Conservation (phyloP, 2,888 invertebrate species). For the Meliscaeva auricollis region DNA sequence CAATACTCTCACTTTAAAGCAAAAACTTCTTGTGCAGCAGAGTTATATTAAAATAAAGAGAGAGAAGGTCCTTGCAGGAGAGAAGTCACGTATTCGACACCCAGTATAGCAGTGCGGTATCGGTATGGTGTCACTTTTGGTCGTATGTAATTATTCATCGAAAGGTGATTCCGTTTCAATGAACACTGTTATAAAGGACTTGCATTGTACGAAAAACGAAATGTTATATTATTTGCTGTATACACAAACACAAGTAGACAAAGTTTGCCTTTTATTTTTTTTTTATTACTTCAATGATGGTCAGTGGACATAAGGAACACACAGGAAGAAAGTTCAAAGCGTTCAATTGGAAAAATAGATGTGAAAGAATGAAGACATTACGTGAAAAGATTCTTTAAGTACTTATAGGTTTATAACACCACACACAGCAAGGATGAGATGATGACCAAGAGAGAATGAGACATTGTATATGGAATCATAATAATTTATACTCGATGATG, state of each 20-base stretch:
- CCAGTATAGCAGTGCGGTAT: background rate
- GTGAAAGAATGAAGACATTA: conserved; percentile 64
- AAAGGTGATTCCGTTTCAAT: conserved; percentile 75
- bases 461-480: conserved; percentile 46
- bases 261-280: background rate
- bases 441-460: conserved; percentile 11
- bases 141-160: conserved; percentile 72
- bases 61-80: no score
- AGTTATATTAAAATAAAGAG: no score
- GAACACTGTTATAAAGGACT: conserved; percentile 64
- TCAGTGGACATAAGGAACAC: conserved; percentile 13
- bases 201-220: conserved; percentile 36
- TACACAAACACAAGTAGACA: background rate
- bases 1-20: conserved; percentile 25
- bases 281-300: conserved; percentile 10
- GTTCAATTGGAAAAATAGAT: conserved; percentile 75
- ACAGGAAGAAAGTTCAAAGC: conserved; percentile 45
- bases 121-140: conserved; percentile 58
- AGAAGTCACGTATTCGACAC: conserved; percentile 56
- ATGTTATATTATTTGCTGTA: conserved; percentile 31
- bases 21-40: conserved; percentile 32
- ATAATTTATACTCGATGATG: conserved; percentile 53
- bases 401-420: background rate
- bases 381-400: conserved; percentile 71
- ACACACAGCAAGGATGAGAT: background rate